These are phyloP conservation scores for Drosophila gaucha DNA, from an alignment of 2,888 invertebrate genomes.

Conservation along the genomic window DNA sequence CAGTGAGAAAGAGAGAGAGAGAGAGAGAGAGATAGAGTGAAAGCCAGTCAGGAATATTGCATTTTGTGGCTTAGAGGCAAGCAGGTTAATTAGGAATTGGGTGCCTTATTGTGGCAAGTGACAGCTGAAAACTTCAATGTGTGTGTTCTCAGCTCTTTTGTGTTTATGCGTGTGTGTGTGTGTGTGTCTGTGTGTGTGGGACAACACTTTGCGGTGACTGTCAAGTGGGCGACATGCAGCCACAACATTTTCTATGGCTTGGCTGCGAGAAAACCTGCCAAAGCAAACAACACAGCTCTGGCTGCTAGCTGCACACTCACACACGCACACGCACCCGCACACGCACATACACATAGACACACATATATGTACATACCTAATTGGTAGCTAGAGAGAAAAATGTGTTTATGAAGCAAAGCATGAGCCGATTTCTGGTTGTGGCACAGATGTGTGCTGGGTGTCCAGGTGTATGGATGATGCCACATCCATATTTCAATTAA, in stretches of 20 bases:
- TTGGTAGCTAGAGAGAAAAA: neutral
- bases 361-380: neutral
- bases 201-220: slow-evolving; percentile 6
- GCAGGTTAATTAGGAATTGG: neutral
- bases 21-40: neutral
- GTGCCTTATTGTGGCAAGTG: neutral
- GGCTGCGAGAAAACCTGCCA: neutral
- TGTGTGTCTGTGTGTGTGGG: neutral
- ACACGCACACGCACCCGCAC: neutral
- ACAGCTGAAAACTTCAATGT: slow-evolving; percentile 1
- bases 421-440: slow-evolving; percentile 7
- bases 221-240: neutral
- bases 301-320: neutral
- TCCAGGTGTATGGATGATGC: slow-evolving; percentile 3
- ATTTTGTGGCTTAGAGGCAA: neutral
- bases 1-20: neutral
- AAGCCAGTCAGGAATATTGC: no score
- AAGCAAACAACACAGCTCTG: neutral
- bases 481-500: slow-evolving; percentile 34
- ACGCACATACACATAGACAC: neutral
- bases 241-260: neutral
- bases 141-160: neutral
- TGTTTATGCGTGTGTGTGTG: neutral
- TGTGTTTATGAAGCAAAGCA: neutral
- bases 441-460: slow-evolving; percentile 2